Conservation (phyloP, 2,888 invertebrate genomes). For the Sussaba pulchella region DNA sequence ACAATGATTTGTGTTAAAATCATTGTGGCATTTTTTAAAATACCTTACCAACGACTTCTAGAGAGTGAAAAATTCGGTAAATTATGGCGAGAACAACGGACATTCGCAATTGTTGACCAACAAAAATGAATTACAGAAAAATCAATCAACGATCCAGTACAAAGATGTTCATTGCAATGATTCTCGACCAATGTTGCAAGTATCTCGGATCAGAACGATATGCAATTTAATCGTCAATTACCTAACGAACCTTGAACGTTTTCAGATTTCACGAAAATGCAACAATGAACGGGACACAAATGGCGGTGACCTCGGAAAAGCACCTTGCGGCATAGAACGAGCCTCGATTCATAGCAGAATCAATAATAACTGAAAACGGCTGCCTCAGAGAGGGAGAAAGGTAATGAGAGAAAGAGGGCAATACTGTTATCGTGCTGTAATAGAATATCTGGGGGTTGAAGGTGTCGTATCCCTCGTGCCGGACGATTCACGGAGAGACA, state of each 20-base stretch:
- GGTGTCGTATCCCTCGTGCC: background rate
- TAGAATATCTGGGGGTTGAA: no score
- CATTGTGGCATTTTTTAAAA: no score
- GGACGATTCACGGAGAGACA: constrained; percentile 1
- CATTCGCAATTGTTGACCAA: no score
- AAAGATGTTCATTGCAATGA: no score
- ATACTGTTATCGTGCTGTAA: no score
- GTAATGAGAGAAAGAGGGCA: background rate
- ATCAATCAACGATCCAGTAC: no score
- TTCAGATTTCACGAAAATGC: background rate
- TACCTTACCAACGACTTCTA: no score
- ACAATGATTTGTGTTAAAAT: no score
- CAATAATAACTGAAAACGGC: background rate
- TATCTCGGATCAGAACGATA: background rate
- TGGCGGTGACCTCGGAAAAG: background rate
- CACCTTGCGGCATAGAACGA: background rate
- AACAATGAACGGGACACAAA: background rate
- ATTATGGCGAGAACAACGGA: no score
- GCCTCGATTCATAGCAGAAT: background rate
- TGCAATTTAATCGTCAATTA: background rate
- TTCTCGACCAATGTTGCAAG: background rate
- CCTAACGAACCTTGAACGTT: background rate
- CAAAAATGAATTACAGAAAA: no score
- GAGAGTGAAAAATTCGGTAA: no score
- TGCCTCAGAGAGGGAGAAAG: background rate